Evolutionary conservation across 2,113 vertebrate species (phyloP), one percentile per base, ranked within the genome.

Genomic region (Paratilapia polleni): DNA sequence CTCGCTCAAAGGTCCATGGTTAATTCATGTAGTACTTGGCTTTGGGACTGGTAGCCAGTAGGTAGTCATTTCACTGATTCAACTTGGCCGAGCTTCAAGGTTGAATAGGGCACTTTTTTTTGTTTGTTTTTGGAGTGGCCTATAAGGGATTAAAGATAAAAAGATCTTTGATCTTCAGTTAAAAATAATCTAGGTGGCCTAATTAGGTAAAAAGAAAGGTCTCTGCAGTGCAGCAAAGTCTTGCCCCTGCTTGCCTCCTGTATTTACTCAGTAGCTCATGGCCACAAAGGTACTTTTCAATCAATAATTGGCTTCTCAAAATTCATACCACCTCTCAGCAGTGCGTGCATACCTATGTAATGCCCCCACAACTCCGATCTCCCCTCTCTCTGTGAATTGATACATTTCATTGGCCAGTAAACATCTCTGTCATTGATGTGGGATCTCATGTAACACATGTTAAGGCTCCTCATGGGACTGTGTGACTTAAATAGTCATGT

Each of bases 21-120:
- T 89, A 87, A 91, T 93, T 93, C 83, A 93, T 91, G 83, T 17
- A 60, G 19, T 13, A 28, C 78, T 70, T 82, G 75, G 81, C 79
- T 80, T 54, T 61, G 73, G 77, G 63, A 85, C 49, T 31, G 6
- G 62, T 61, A 56, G 74, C 56, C 83, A 60, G 41, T 38, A 83
- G 56, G 47, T 12, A 24, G 60, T 90, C 57, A 36, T 84, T 66
- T 85, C 47, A 80, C 74, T 70, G 75, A 88, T 88, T 87, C 64
- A 62, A 57, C 68, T 84, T 92, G 91, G 88, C 79, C 2, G 0
- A 34, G 47, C 58, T 79, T 92, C 82, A 93, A 92, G 87, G 89
- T 87, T 84, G 70, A 88, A 62, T 5, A 86, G 88, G 80, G 85
- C 43, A 20, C 26, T 73, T 73, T 47, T 47, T 12, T 47, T 47